Conservation (phyloP, 2,113 vertebrate species). For the Numida meleagris region DNA sequence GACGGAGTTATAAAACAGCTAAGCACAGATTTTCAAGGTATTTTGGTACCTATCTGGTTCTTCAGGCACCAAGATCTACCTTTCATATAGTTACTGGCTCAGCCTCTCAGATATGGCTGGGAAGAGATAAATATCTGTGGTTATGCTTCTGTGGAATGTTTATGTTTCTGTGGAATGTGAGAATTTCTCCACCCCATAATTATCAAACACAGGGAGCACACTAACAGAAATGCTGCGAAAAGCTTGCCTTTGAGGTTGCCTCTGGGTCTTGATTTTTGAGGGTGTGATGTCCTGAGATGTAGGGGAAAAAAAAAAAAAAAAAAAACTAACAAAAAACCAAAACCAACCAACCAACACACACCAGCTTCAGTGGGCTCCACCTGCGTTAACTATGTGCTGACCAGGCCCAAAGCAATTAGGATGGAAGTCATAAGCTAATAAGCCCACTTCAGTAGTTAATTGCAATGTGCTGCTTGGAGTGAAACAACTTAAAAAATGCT, state of each 20-base stretch:
- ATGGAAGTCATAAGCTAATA: background rate
- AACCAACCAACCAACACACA: background rate
- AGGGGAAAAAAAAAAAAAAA: background rate
- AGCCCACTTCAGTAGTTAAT: background rate
- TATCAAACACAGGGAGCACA: background rate
- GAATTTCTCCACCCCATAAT: background rate
- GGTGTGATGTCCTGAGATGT: background rate
- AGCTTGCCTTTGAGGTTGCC: background rate
- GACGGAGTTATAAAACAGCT: background rate
- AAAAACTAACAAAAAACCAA: background rate
- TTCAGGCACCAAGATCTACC: background rate
- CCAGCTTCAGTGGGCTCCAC: background rate
- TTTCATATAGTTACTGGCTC: background rate
- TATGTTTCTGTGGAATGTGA: background rate
- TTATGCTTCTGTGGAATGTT: background rate
- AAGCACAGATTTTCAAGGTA: background rate
- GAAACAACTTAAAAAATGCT: background rate
- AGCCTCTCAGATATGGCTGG: background rate
- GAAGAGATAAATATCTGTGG: background rate
- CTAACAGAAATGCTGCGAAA: background rate
- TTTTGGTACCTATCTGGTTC: background rate
- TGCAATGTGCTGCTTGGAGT: background rate
- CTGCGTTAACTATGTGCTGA: background rate
- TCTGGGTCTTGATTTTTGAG: background rate
- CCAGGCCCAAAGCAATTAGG: background rate